Evolutionary conservation across 2,888 invertebrate species (phyloP), one percentile per base, ranked within the genome.

Genomic region (Macaria liturata): DNA sequence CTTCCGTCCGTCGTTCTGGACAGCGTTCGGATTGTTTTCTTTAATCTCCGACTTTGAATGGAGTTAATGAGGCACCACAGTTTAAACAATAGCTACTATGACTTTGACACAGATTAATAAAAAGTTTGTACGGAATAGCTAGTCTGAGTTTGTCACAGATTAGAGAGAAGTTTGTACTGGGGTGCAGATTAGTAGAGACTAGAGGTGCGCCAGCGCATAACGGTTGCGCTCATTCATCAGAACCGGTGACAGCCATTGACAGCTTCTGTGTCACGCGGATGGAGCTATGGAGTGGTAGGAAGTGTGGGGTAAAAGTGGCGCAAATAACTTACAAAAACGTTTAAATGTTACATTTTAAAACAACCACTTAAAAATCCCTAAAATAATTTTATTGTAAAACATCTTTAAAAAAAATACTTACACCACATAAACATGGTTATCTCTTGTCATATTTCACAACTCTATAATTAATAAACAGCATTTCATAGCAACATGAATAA

Each of bases 201-300:
- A 46, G 54, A 20, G 20, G 46, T 54, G 68, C 66, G 64, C 69
- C 62, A 71, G 81, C 86, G 81, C 75, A 76, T 84, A 88, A 86
- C 89, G 85, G 86, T 83, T 71, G 80, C 72, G 78, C 83, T 88
- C 88, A 88, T 89, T 88, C 88, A 89, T 89, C 89, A 88, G 79
- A 78, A 76, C 84, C 83, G 47, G 80, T 86, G 88, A 86, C 90
- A 88, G 88, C 87, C 88, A 89, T 90, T 90, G 89, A 88, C 90
- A 86, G 86, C 70, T 74, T 78, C 83, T 83, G 84, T 84, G 81
- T 76, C 81, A 84, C 78, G 83, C 86, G 67, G 61, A 63, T 62
- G 60, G 59, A 66, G 65, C 62, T 57, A 54, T 49, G 57, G 59
- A 61, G 58, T 49, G 30, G 52, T 78, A 45, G 57, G 50, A 62